Evolutionary conservation across 2,888 invertebrate genomes (phyloP).

Genomic region (Congeria kusceri): DNA sequence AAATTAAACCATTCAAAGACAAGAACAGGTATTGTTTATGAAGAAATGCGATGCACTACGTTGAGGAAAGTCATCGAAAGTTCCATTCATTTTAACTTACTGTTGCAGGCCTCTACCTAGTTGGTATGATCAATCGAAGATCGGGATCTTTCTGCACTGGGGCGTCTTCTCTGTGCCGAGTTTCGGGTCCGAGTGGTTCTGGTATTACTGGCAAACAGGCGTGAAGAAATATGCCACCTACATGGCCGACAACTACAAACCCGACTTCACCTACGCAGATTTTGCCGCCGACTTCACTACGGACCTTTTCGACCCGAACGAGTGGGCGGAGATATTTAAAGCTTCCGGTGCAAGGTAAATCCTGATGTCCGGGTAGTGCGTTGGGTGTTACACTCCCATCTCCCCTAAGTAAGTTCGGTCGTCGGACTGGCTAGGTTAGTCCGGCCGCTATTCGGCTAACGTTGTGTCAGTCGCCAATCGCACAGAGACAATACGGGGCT

Average conservation of each 20-base stretch:
- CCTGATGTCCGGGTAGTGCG: not conserved
- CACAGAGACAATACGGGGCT: too few relatives aligned
- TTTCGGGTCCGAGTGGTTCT: constrained; percentile 92
- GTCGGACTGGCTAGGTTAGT: too few relatives aligned
- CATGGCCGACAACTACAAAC: constrained; percentile 93
- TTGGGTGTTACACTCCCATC: too few relatives aligned
- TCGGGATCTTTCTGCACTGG: constrained; percentile 87
- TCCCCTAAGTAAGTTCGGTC: too few relatives aligned
- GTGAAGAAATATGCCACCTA: constrained; percentile 86
- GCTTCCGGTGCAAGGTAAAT: constrained; percentile 92
- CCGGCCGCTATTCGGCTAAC: too few relatives aligned
- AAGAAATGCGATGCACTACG: too few relatives aligned
- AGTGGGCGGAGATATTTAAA: constrained; percentile 94
- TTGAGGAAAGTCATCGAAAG: too few relatives aligned
- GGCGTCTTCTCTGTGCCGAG: constrained; percentile 86
- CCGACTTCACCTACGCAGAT: constrained; percentile 95
- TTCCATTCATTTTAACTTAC: too few relatives aligned
- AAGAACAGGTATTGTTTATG: too few relatives aligned
- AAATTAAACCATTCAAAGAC: too few relatives aligned
- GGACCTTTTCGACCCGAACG: constrained; percentile 93
- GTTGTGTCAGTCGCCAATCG: too few relatives aligned
- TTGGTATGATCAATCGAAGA: constrained; percentile 86
- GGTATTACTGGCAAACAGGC: constrained; percentile 90
- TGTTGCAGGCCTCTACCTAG: constrained; percentile 82
- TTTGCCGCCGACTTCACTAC: constrained; percentile 94